Evolutionary conservation across 2,888 invertebrate genomes (phyloP), one percentile per base, ranked within the genome.

Genomic region (Vanessa cardui): DNA sequence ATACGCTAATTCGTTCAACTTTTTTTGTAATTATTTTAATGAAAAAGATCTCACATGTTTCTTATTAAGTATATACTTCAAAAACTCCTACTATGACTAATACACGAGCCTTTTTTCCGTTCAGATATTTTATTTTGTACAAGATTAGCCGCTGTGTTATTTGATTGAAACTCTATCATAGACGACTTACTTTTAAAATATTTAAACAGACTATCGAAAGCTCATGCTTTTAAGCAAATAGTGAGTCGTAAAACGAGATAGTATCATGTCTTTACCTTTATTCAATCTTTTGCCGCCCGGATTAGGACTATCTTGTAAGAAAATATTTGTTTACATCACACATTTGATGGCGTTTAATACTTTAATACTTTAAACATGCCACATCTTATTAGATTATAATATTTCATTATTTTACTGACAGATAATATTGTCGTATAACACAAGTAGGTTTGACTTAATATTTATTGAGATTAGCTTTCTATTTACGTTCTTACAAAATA

Each of bases 261-360:
- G 50, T 50, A 21, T 50, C 21, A 26, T 50, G 50, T 68, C 63
- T 60, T 52, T 60, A 52, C 50, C 39, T 47, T 16, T 33, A 61
- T 49, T 64, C 44, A 56, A 59, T 26, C 50, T 16, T 8, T 52
- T n/a, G 46, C 59, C 50, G 39, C 39, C 54, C 8, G 54, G 60
- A 49, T 64, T 64, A 68, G 58, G 52, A 64, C 60, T 68, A 68
- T 61, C 68, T 54, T 39, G 33, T 63, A 56, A 59, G 21, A 68
- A 39, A 68, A 64, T 64, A 60, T 63, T 46, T 33, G 61, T 58
- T 62, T 15, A 46, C 49, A 59, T 62, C 44, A 58, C 49, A 62
- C 31, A 12, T 58, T 62, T 56, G 39, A 44, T 58, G 45, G 26
- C 31, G 45, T 62, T 47, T 33, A 62, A 62, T 59, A 52, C 12